Base-by-base conservation (phyloP, 2,888 invertebrate species). In the Eupeodes latifasciatus region DNA sequence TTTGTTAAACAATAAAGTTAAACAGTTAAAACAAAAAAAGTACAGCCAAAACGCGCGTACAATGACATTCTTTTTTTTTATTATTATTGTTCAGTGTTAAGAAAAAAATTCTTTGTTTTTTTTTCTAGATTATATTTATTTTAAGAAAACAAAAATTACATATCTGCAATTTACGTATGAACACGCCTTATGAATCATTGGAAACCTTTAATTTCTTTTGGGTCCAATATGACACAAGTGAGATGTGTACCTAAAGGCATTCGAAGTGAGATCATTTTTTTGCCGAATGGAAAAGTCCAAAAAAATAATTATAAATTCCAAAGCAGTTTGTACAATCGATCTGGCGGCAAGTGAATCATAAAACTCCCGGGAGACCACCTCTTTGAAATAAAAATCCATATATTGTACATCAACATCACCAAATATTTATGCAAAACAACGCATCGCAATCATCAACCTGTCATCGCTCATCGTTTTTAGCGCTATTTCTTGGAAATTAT, bases 1-100 rank as follows among this genome's bases (percentile, higher is more conserved):
- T 4, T 51, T 44, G 74, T 74, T 44, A 10, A 82, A 83, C 80
- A 83, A 87, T 76, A 75, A 74, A 72, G 51, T 55, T 16, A 19
- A n/a, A 12, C 44, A 55, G 44, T 16, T 57, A 57, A 51, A 44
- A 71, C n/a, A 51, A 53, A 69, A 62, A 57, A 47, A 47, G 27
- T 49, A 27, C 27, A 34, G 2, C 19, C 14, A 51, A 34, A n/a
- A n/a, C n/a, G 67, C 55, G 71, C 71, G 71, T 40, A 55, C 71
- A 71, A 71, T 71, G 71, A 51, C 55, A 53, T 7, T 57, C 16
- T 47, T 55, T 44, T 44, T 57, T 40, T 55, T 44, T 44, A 44
- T 40, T 12, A 27, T 40, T n/a, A 5, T 44, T 71, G 55, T 55
- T 47, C 40, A 40, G 40, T 27, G 27, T 27, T 27, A 27, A 9